Conservation (phyloP, 2,888 invertebrate species). For the Pseudococcus jackbeardsleyi region DNA sequence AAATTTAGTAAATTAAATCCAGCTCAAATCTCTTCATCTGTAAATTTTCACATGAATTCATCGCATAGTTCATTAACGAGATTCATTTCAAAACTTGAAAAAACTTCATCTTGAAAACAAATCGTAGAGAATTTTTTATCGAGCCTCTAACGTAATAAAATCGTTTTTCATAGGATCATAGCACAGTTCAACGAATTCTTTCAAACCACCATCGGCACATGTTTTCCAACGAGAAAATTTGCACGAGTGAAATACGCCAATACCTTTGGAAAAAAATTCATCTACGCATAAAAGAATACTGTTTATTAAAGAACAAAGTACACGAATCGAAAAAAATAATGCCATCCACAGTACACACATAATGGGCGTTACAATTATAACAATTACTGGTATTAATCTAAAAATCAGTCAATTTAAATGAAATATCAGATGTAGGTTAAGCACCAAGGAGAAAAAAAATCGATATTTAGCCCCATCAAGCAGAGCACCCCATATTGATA, state of each 20-base stretch:
- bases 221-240: neutral
- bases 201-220: neutral
- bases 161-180: too few species aligned
- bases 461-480: neutral
- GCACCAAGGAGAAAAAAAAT: conserved; percentile 11
- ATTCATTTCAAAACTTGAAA: too few species aligned
- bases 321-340: conserved; percentile 15
- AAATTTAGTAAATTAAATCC: too few species aligned
- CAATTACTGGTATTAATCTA: conserved; percentile 24
- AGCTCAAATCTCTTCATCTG: too few species aligned
- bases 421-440: conserved; percentile 44
- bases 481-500: neutral
- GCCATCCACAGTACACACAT: conserved; percentile 15
- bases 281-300: conserved; percentile 1
- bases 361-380: neutral
- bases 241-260: neutral
- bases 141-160: too few species aligned
- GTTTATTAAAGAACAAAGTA: conserved; percentile 38
- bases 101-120: too few species aligned
- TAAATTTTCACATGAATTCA: too few species aligned
- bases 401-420: conserved; percentile 44
- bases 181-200: neutral
- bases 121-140: too few species aligned
- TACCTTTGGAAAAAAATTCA: neutral
- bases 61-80: too few species aligned